phyloP scores from a whole-genome alignment of 64 coral and sea anemone species.

The Astreopora myriophthalma region DNA sequence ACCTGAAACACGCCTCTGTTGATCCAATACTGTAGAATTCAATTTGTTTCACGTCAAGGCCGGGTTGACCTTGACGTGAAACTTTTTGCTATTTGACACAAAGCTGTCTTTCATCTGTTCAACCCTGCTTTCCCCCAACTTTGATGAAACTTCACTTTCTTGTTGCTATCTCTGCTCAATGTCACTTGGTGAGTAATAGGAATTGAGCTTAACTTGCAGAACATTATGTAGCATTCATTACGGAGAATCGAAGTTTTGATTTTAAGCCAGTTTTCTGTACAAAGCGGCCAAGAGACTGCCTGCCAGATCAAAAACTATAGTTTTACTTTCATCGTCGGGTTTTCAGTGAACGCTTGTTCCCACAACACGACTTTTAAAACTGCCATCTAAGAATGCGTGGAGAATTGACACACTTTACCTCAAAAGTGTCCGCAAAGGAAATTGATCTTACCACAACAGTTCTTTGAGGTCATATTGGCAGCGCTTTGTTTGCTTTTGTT shows the following conservation, averaged over 20 bases:
- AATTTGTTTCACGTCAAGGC: background rate
- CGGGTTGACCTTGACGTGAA: background rate
- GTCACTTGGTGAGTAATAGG: background rate
- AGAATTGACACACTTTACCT: no score
- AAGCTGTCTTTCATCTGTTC: background rate
- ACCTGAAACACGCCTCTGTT: background rate
- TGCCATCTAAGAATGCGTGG: no score
- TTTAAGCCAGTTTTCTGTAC: no score
- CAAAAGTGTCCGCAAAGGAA: conserved; percentile 2
- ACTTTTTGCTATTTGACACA: background rate
- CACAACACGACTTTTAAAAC: no score
- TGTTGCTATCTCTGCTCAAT: background rate
- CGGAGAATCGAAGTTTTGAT: no score
- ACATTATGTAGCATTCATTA: no score
- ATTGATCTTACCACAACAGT: background rate
- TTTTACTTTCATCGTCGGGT: no score
- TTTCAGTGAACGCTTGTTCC: no score
- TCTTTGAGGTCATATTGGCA: background rate
- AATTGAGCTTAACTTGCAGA: no score
- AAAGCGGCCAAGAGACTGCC: no score
- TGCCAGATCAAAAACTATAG: no score
- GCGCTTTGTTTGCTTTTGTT: conserved; percentile 7
- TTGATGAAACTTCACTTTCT: background rate
- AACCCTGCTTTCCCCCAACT: background rate
- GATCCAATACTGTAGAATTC: background rate